phyloP scores from a whole-genome alignment of 2,888 invertebrate species.

The Sphecodes monilicornis region DNA sequence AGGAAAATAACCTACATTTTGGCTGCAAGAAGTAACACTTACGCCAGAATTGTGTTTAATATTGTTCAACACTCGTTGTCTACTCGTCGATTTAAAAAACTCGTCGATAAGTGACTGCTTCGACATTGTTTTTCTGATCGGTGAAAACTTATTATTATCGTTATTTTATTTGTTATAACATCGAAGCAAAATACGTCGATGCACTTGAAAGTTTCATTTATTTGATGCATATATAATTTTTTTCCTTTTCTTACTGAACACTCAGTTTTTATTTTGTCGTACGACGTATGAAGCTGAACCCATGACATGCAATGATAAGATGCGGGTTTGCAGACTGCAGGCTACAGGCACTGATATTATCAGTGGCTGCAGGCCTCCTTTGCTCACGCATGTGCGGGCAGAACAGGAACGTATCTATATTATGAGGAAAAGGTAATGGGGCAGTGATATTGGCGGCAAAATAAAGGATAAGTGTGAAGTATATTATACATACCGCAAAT shows the following conservation, averaged over 20 bases:
- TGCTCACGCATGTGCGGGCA: too few relatives aligned
- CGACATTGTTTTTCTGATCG: background rate
- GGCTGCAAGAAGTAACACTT: background rate
- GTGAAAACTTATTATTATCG: background rate
- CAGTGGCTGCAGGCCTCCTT: too few relatives aligned
- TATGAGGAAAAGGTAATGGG: too few relatives aligned
- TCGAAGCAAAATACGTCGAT: background rate
- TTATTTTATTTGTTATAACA: background rate
- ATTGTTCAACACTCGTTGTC: background rate
- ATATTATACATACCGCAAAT: too few relatives aligned
- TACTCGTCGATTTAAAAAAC: constrained; percentile 31
- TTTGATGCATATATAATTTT: background rate
- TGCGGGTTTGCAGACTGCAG: too few relatives aligned
- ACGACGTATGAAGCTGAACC: too few relatives aligned
- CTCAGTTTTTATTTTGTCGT: background rate
- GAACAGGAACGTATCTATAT: too few relatives aligned
- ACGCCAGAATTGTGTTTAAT: background rate
- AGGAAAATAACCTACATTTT: constrained; percentile 45
- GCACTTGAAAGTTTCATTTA: background rate
- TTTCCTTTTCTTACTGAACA: background rate
- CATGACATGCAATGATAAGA: too few relatives aligned
- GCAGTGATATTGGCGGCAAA: too few relatives aligned
- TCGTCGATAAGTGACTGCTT: constrained; percentile 49
- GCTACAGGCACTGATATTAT: too few relatives aligned
- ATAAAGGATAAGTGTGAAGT: too few relatives aligned